Evolutionary conservation across 2,113 vertebrate species (phyloP).

Genomic region (Lota lota): DNA sequence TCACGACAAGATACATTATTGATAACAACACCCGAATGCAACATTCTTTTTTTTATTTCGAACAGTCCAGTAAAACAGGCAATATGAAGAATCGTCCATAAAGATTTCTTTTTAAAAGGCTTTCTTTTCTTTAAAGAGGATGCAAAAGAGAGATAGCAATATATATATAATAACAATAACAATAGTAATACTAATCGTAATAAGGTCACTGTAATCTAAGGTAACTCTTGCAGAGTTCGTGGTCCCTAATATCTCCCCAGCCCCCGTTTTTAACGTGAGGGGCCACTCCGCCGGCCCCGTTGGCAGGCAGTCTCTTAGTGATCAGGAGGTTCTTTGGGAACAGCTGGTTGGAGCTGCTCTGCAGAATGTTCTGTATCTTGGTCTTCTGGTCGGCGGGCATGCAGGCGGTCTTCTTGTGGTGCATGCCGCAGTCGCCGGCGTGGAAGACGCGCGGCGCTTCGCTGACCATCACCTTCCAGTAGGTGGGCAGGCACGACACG

Average conservation of each 20-base stretch:
- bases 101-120: constrained; percentile 73
- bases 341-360: constrained; percentile 84
- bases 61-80: constrained; percentile 78
- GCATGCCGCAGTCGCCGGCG: constrained; percentile 97
- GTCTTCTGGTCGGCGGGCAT: constrained; percentile 87
- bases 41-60: constrained; percentile 73
- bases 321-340: constrained; percentile 87
- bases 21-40: constrained; percentile 66
- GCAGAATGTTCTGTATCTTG: constrained; percentile 89
- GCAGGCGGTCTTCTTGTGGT: constrained; percentile 90
- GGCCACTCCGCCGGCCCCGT: constrained; percentile 79
- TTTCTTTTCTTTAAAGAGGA: constrained; percentile 73
- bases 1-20: constrained; percentile 39
- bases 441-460: constrained; percentile 93
- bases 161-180: constrained; percentile 26
- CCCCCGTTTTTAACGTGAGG: constrained; percentile 98
- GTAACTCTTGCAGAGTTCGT: constrained; percentile 98
- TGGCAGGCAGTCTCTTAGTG: constrained; percentile 82
- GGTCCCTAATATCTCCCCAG: constrained; percentile 98
- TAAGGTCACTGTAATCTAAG: constrained; percentile 91
- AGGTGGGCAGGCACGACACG: constrained; percentile 88
- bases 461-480: constrained; percentile 95
- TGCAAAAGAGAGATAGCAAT: constrained; percentile 71
- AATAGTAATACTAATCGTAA: constrained; percentile 45
- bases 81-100: constrained; percentile 77